phyloP scores from a whole-genome alignment of 2,113 vertebrate species.

The Podarcis cretensis region DNA sequence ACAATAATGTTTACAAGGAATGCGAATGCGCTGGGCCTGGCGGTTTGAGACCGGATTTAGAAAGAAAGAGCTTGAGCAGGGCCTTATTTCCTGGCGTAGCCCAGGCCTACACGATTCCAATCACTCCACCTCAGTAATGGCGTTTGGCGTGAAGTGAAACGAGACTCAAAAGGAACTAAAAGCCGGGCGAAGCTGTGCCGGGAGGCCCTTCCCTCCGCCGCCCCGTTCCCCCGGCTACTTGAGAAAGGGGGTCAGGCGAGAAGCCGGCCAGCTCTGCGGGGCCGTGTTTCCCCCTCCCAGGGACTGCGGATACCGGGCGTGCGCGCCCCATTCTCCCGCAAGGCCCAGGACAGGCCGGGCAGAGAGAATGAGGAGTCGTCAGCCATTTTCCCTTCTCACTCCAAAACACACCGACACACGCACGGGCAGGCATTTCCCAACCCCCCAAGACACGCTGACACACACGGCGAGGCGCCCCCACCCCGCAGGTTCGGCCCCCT shows the following conservation, averaged over 20 bases:
- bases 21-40: slow-evolving; percentile 41
- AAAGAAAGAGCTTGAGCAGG: slow-evolving; percentile 56
- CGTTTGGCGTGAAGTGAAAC: slow-evolving; percentile 77
- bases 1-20: slow-evolving; percentile 63
- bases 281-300: not conserved
- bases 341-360: slow-evolving; percentile 70
- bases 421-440: not conserved
- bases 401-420: slow-evolving; percentile 73
- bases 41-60: slow-evolving; percentile 43
- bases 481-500: not conserved
- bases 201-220: not conserved
- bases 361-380: slow-evolving; percentile 76
- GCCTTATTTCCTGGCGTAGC: slow-evolving; percentile 78
- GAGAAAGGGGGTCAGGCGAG: not conserved
- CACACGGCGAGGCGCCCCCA: not conserved
- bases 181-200: slow-evolving; percentile 27
- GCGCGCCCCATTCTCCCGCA: slow-evolving; percentile 61
- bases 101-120: slow-evolving; percentile 78
- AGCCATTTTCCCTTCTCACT: slow-evolving; percentile 85
- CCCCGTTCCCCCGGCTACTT: not conserved
- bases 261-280: not conserved
- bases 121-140: slow-evolving; percentile 88
- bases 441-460: not conserved
- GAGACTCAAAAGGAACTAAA: slow-evolving; percentile 34
- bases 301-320: slow-evolving; percentile 33